These are phyloP conservation scores for Brachionus asplanchnoidis DNA, from an alignment of 1,140 invertebrate genomes.

Conservation along the genomic window DNA sequence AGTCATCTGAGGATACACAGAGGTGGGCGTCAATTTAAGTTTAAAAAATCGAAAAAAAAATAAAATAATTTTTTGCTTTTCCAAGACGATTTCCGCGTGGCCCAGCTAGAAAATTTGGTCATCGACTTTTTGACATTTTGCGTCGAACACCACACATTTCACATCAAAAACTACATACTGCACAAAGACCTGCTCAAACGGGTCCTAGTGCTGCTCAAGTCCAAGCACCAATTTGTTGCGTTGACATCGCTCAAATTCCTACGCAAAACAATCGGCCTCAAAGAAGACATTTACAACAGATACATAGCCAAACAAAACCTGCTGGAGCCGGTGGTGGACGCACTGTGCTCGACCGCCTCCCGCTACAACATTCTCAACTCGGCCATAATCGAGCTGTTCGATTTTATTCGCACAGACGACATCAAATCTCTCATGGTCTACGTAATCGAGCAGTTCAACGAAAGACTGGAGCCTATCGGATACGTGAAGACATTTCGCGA, in stretches of 20 bases:
- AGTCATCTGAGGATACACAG: conserved; percentile 74
- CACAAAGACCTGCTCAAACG: conserved; percentile 89
- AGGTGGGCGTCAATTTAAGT: conserved; percentile 48
- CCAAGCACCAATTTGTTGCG: conserved; percentile 93
- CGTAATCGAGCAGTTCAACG: conserved; percentile 85
- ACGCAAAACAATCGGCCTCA: conserved; percentile 90
- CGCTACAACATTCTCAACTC: conserved; percentile 97
- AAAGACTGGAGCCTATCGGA: conserved; percentile 82
- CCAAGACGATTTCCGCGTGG: conserved; percentile 85
- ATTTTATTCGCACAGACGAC: conserved; percentile 85
- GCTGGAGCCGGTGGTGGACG: conserved; percentile 89
- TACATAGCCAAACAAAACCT: conserved; percentile 92
- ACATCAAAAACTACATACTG: conserved; percentile 95
- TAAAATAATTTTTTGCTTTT: neutral
- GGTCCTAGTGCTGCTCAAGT: conserved; percentile 92
- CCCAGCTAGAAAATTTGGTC: conserved; percentile 86
- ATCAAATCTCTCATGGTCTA: conserved; percentile 88
- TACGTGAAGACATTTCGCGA: conserved; percentile 96
- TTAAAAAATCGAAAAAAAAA: neutral
- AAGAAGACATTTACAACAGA: conserved; percentile 96
- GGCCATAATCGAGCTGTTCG: conserved; percentile 97
- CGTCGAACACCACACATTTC: conserved; percentile 98
- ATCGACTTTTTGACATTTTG: conserved; percentile 95
- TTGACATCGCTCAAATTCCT: conserved; percentile 88
- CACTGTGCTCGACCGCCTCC: conserved; percentile 90